phyloP scores from a whole-genome alignment of 2,113 vertebrate species.

The Hyla sarda region DNA sequence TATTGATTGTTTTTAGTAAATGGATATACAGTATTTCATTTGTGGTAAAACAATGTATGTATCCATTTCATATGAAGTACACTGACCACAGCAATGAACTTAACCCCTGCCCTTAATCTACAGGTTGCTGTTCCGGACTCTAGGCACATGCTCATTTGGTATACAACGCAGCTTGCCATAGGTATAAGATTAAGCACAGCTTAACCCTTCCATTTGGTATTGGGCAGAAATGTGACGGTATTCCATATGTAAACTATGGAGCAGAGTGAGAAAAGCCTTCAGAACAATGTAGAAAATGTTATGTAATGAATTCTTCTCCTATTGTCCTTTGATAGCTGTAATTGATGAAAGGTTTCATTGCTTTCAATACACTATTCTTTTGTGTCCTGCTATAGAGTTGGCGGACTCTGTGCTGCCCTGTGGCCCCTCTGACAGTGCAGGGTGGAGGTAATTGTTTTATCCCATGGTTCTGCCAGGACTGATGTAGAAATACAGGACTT shows the following conservation, averaged over 20 bases:
- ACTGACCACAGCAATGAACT: neutral
- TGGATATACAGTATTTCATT: too few species aligned
- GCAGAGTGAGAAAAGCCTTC: neutral
- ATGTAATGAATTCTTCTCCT: neutral
- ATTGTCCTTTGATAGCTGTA: neutral
- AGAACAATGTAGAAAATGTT: conserved; percentile 14
- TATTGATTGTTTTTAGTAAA: too few species aligned
- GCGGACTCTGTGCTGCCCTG: neutral
- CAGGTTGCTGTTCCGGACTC: neutral
- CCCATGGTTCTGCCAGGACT: conserved; percentile 28
- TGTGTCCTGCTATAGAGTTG: neutral
- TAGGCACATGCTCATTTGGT: neutral
- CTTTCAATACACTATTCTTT: neutral
- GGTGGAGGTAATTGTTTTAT: conserved; percentile 27
- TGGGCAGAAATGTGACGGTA: neutral
- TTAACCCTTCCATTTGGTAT: too few species aligned
- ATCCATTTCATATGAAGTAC: too few species aligned
- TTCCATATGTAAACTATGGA: neutral
- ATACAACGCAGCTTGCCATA: too few species aligned
- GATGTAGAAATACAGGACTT: conserved; percentile 27
- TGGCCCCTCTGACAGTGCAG: neutral
- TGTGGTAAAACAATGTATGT: too few species aligned
- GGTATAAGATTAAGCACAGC: too few species aligned
- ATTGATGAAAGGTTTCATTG: neutral
- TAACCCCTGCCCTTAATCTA: neutral